phyloP scores from a whole-genome alignment of 1,140 invertebrate genomes.

The Achroia grisella region DNA sequence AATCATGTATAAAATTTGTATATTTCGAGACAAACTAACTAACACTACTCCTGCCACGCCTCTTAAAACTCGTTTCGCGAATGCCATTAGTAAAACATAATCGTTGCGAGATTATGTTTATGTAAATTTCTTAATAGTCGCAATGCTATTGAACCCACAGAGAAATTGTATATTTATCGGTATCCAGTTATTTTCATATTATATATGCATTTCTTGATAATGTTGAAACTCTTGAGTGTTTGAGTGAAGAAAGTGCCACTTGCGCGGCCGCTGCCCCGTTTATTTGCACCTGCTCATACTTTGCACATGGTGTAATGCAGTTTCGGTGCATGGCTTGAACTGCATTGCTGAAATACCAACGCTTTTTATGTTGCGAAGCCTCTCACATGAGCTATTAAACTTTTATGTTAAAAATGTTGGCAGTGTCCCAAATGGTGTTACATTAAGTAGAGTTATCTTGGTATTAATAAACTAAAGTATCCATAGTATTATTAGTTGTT shows the following conservation, averaged over 20 bases:
- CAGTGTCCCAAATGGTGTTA: no score
- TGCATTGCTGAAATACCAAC: conserved; percentile 15
- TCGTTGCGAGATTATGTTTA: conserved; percentile 31
- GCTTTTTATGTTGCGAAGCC: background rate
- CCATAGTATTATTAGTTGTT: no score
- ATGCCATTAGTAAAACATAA: conserved; percentile 16
- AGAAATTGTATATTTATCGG: conserved; percentile 35
- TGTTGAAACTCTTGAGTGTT: conserved; percentile 37
- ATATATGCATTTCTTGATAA: conserved; percentile 3
- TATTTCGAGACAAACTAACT: no score
- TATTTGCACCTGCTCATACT: conserved; percentile 46
- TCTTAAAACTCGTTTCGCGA: conserved; percentile 9
- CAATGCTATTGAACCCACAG: conserved; percentile 16
- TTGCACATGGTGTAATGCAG: conserved; percentile 54
- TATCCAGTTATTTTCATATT: conserved; percentile 19
- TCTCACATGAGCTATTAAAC: no score
- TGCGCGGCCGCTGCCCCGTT: conserved; percentile 25
- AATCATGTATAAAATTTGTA: background rate
- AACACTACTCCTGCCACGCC: conserved; percentile 2
- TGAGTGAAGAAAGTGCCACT: conserved; percentile 52
- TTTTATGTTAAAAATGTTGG: no score
- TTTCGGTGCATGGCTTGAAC: conserved; percentile 31
- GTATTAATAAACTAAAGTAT: no score
- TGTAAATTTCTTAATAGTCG: conserved; percentile 30
- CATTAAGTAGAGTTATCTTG: no score